Evolutionary conservation across 2,888 invertebrate species (phyloP).

Genomic region (Horisme vitalbata): DNA sequence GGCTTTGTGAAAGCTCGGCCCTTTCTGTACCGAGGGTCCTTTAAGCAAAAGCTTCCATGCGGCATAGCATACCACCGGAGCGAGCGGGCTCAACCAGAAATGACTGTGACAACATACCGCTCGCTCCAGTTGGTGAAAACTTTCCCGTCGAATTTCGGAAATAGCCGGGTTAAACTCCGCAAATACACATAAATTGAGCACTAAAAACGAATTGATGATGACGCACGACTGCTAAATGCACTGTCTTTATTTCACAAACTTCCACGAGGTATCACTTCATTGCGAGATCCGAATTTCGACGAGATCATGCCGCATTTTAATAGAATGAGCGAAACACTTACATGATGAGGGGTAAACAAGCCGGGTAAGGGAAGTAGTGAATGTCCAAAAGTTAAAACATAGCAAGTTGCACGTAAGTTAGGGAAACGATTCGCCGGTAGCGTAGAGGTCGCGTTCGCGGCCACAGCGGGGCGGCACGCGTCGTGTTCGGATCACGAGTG

Average conservation of each 20-base stretch:
- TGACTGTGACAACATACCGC: constrained; percentile 53
- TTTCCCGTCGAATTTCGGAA: constrained; percentile 77
- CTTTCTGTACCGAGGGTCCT: constrained; percentile 48
- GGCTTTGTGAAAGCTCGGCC: constrained; percentile 47
- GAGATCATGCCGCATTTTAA: constrained; percentile 64
- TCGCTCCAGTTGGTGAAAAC: constrained; percentile 61
- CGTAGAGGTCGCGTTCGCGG: constrained; percentile 84
- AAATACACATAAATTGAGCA: constrained; percentile 62
- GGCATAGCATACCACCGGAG: constrained; percentile 51
- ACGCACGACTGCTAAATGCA: constrained; percentile 58
- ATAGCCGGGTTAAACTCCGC: constrained; percentile 58
- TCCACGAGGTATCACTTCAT: constrained; percentile 72
- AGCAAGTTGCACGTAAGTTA: constrained; percentile 78
- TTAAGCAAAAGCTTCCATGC: constrained; percentile 68
- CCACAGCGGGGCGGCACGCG: constrained; percentile 82
- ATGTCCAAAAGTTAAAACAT: constrained; percentile 79
- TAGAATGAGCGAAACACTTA: constrained; percentile 80
- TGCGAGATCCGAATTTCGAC: constrained; percentile 79
- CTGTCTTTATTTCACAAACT: constrained; percentile 74
- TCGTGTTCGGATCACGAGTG: constrained; percentile 82
- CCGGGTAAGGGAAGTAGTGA: constrained; percentile 75
- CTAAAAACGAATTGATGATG: constrained; percentile 41
- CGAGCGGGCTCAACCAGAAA: constrained; percentile 52
- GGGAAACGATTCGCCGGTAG: constrained; percentile 81
- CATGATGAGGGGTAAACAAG: constrained; percentile 81